Percentiles rank a stretch among this genome's conserved stretches.
These are phyloP conservation scores for Synanthedon myopaeformis DNA, from an alignment of 2,888 invertebrate species.

Conservation along the genomic window DNA sequence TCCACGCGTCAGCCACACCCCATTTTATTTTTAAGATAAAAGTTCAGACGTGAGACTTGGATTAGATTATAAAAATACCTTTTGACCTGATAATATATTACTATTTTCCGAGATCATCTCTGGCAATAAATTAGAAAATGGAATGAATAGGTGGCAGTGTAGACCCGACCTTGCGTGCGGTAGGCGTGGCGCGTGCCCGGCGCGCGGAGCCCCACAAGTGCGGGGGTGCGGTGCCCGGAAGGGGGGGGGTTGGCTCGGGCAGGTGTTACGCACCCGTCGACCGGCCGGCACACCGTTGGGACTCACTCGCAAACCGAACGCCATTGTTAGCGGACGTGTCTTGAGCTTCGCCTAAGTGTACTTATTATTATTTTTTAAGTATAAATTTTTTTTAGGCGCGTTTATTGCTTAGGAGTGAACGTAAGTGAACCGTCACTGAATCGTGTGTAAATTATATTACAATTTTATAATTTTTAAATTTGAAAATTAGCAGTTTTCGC, in stretches of 20 bases:
- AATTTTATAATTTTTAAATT: not conserved
- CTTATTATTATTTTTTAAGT: not conserved
- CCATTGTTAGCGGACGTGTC: constrained; percentile 12
- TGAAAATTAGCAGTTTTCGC: too few relatives aligned
- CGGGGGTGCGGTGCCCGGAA: constrained; percentile 23
- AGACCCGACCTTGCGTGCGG: constrained; percentile 11
- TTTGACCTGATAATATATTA: too few relatives aligned
- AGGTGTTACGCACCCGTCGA: constrained; percentile 44
- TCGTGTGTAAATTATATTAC: not conserved
- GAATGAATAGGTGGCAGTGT: constrained; percentile 4
- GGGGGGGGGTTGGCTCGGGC: constrained; percentile 21
- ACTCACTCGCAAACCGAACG: constrained; percentile 37
- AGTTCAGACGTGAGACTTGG: too few relatives aligned
- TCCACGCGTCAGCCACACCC: too few relatives aligned
- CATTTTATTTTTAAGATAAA: too few relatives aligned
- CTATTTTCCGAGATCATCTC: constrained; percentile 9
- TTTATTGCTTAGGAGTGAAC: not conserved
- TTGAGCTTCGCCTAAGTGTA: not conserved
- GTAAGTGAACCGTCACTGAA: not conserved
- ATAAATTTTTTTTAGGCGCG: not conserved
- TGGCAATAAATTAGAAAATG: constrained; percentile 6
- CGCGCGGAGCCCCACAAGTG: constrained; percentile 60
- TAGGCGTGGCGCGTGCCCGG: constrained; percentile 41
- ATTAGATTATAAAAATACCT: too few relatives aligned
- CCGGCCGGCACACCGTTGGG: constrained; percentile 15